A percentile compares a stretch with the other conserved stretches of the same genome.
These are phyloP conservation scores for Psix sp. DNA, from an alignment of 1,140 invertebrate genomes.

Conservation along the genomic window DNA sequence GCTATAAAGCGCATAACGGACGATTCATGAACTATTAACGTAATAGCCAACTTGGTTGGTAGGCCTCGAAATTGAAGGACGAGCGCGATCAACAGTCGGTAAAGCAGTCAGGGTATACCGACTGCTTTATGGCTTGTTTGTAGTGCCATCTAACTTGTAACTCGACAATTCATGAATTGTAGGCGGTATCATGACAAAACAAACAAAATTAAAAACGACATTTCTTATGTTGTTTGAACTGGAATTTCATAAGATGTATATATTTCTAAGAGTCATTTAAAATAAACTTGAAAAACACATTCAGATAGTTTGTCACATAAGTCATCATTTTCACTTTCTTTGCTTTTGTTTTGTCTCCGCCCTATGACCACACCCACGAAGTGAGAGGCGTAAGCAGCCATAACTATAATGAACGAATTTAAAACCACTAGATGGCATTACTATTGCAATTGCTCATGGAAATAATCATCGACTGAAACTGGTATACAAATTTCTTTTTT, in stretches of 20 bases:
- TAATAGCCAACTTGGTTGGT: slow-evolving; percentile 66
- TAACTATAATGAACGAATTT: slow-evolving; percentile 72
- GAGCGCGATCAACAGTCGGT: slow-evolving; percentile 67
- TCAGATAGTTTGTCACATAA: not conserved
- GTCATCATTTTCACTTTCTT: slow-evolving; percentile 14
- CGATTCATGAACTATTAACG: slow-evolving; percentile 72
- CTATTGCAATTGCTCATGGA: slow-evolving; percentile 37
- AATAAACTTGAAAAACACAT: not conserved
- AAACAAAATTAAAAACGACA: slow-evolving; percentile 10
- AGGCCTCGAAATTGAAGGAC: slow-evolving; percentile 62
- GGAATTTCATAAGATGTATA: no score
- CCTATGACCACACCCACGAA: slow-evolving; percentile 57
- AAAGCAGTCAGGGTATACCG: slow-evolving; percentile 65
- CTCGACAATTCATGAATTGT: slow-evolving; percentile 19
- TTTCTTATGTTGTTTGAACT: not conserved
- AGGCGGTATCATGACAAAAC: slow-evolving; percentile 19
- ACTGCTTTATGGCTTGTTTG: slow-evolving; percentile 39
- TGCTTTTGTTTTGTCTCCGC: slow-evolving; percentile 52
- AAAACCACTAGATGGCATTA: slow-evolving; percentile 73
- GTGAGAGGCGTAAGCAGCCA: slow-evolving; percentile 71
- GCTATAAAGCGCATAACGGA: slow-evolving; percentile 74
- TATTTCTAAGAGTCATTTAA: not conserved
- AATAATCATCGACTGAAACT: slow-evolving; percentile 4
- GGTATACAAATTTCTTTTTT: not conserved
- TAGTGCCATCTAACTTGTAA: slow-evolving; percentile 71